Evolutionary conservation across 2,113 vertebrate species (phyloP).

Genomic region (Sinocyclocheilus anshuiensis): DNA sequence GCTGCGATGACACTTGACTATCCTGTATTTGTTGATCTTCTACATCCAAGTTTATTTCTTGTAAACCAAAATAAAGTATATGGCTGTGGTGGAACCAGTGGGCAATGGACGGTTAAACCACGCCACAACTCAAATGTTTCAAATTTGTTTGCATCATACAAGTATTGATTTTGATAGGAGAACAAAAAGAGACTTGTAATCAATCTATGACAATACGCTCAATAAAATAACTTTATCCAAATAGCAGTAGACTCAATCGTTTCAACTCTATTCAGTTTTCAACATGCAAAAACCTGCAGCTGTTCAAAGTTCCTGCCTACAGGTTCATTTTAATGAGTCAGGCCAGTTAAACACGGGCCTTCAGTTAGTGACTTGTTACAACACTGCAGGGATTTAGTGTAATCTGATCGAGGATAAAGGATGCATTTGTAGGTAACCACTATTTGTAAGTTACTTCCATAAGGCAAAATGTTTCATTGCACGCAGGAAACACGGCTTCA

Average conservation of each 20-base stretch:
- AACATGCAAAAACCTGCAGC: conserved; percentile 53
- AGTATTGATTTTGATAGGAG: not conserved
- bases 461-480: conserved; percentile 22
- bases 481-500: conserved; percentile 9
- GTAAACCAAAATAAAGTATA: not conserved
- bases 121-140: too few species aligned
- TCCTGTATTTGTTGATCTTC: not conserved
- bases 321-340: conserved; percentile 45
- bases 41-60: not conserved
- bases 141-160: too few species aligned
- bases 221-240: not conserved
- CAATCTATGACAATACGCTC: not conserved
- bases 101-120: too few species aligned
- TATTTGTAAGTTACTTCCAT: not conserved
- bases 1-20: not conserved
- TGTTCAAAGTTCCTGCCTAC: conserved; percentile 25
- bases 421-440: conserved; percentile 10
- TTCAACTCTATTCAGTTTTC: not conserved
- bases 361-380: conserved; percentile 15
- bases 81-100: too few species aligned
- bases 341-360: not conserved
- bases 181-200: not conserved
- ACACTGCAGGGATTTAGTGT: conserved; percentile 23
- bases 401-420: conserved; percentile 4
- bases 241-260: not conserved